Evolutionary conservation across 2,113 vertebrate species (phyloP).

Genomic region (Bagarius yarrelli): DNA sequence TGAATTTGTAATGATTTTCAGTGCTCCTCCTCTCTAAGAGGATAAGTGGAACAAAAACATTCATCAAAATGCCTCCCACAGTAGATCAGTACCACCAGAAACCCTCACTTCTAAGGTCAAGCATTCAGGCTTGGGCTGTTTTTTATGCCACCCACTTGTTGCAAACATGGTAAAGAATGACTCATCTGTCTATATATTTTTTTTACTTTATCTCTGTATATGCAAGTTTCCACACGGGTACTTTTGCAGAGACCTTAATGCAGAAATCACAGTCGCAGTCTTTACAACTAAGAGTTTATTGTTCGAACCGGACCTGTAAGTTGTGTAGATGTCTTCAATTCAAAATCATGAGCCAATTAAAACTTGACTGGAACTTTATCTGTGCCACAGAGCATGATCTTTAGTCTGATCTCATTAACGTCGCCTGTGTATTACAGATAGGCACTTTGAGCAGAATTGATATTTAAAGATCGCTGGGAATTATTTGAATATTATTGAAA

Average conservation of each 20-base stretch:
- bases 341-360: too few relatives aligned
- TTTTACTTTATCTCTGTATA: not conserved
- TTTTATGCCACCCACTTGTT: not conserved
- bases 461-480: too few relatives aligned
- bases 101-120: constrained; percentile 1
- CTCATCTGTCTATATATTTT: not conserved
- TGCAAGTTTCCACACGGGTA: not conserved
- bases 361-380: too few relatives aligned
- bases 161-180: not conserved
- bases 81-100: not conserved
- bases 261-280: not conserved
- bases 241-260: not conserved
- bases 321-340: too few relatives aligned
- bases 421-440: too few relatives aligned
- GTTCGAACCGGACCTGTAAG: too few relatives aligned
- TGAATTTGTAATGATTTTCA: not conserved
- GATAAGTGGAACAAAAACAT: not conserved
- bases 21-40: not conserved
- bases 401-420: too few relatives aligned
- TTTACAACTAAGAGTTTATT: not conserved
- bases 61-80: not conserved
- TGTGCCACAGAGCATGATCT: too few relatives aligned
- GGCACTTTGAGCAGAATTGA: too few relatives aligned
- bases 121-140: not conserved
- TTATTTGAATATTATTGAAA: too few relatives aligned